Conservation (phyloP, 2,797 vertebrate species). For the Bufotes viridis region DNA sequence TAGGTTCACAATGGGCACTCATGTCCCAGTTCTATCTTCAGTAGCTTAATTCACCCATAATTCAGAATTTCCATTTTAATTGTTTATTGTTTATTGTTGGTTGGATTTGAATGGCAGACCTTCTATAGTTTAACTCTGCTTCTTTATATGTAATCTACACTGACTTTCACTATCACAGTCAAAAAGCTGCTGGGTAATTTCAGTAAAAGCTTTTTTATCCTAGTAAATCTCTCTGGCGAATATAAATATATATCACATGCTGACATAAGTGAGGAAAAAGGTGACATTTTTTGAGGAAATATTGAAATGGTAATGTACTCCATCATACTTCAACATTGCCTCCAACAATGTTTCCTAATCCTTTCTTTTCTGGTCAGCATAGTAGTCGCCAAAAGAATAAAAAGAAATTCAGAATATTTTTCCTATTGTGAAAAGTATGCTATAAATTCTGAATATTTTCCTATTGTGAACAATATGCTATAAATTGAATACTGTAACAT, state of each 20-base stretch:
- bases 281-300: conserved; percentile 48
- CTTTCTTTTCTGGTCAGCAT: neutral
- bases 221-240: conserved; percentile 43
- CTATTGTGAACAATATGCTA: too few species aligned
- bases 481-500: too few species aligned
- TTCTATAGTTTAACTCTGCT: conserved; percentile 3
- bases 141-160: neutral
- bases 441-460: too few species aligned
- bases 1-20: neutral
- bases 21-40: neutral
- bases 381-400: neutral
- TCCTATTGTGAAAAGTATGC: too few species aligned
- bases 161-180: conserved; percentile 48
- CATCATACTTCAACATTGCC: conserved; percentile 6
- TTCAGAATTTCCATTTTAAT: neutral
- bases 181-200: conserved; percentile 55
- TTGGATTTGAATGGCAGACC: neutral
- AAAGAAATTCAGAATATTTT: neutral
- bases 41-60: neutral
- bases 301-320: conserved; percentile 36
- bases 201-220: conserved; percentile 57
- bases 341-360: neutral
- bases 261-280: conserved; percentile 20
- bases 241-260: conserved; percentile 47
- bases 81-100: neutral